Evolutionary conservation across 2,113 vertebrate genomes (phyloP).

Genomic region (Nymphicus hollandicus): DNA sequence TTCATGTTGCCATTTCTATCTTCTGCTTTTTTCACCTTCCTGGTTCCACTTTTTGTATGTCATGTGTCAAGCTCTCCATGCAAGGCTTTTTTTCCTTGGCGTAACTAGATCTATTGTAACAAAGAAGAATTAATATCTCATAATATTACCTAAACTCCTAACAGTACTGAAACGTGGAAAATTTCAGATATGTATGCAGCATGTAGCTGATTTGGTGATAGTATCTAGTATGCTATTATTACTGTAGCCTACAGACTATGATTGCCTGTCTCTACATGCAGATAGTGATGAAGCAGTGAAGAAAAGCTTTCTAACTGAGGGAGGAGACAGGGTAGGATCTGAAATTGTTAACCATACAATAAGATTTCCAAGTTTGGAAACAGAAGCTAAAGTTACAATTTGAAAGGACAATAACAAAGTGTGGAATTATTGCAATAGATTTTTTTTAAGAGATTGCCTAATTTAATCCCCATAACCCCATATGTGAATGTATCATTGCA

Average conservation of each 20-base stretch:
- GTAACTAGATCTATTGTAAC: neutral
- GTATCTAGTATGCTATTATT: neutral
- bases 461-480: neutral
- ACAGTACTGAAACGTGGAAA: neutral
- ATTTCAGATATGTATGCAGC: neutral
- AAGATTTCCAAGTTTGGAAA: neutral
- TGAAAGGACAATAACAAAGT: neutral
- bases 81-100: neutral
- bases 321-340: neutral
- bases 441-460: neutral
- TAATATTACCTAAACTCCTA: neutral
- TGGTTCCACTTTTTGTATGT: neutral
- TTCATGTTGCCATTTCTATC: neutral
- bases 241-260: neutral
- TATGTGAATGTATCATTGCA: neutral
- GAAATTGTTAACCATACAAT: neutral
- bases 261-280: slow-evolving; percentile 21
- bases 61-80: neutral
- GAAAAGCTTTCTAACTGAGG: neutral
- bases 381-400: neutral
- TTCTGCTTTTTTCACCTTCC: neutral
- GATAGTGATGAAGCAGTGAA: neutral
- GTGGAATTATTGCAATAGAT: neutral
- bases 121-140: neutral
- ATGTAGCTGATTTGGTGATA: neutral